phyloP scores from a whole-genome alignment of 2,113 vertebrate genomes.

The Cichladusa arquata region DNA sequence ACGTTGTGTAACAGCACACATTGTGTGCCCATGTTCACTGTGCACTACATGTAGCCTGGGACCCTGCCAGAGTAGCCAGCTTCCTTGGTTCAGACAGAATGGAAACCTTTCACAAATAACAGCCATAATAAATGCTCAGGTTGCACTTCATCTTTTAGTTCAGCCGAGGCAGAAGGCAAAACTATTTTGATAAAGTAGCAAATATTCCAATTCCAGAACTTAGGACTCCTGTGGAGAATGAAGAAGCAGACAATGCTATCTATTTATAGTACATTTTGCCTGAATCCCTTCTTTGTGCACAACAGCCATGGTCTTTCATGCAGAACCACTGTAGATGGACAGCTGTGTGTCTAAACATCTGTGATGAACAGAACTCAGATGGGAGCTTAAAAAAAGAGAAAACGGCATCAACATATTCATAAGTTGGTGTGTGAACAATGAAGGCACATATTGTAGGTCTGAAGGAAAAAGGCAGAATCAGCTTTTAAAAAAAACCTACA shows the following conservation, averaged over 20 bases:
- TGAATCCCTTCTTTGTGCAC: conserved; percentile 67
- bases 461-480: conserved; percentile 72
- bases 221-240: conserved; percentile 56
- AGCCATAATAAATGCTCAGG: conserved; percentile 41
- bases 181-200: conserved; percentile 57
- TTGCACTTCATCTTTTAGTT: conserved; percentile 44
- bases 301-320: conserved; percentile 72
- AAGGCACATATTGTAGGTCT: conserved; percentile 74
- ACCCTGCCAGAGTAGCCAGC: background rate
- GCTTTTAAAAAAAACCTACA: conserved; percentile 38
- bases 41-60: background rate
- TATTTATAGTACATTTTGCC: conserved; percentile 68
- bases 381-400: conserved; percentile 70
- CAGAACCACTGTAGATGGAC: conserved; percentile 73
- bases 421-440: conserved; percentile 73
- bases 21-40: background rate
- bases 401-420: conserved; percentile 75
- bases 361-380: conserved; percentile 75
- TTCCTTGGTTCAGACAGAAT: conserved; percentile 5
- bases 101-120: background rate
- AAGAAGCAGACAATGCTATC: conserved; percentile 59
- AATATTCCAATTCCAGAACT: conserved; percentile 69
- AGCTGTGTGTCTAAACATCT: conserved; percentile 77
- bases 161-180: conserved; percentile 29
- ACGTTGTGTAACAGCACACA: background rate